Conservation (phyloP, 2,113 vertebrate species). For the Heloderma charlesbogerti region DNA sequence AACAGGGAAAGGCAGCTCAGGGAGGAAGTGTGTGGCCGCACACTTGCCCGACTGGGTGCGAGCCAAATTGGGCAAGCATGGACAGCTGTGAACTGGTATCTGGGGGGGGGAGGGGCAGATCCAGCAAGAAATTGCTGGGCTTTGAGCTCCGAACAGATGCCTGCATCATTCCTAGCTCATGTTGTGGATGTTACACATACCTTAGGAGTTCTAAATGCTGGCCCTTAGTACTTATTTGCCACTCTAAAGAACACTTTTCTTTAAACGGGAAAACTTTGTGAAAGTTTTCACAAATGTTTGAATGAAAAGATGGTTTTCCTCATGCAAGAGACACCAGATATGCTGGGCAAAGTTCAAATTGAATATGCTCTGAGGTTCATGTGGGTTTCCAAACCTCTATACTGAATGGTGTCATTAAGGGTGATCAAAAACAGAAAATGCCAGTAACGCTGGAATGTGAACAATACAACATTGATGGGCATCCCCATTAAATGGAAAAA, state of each 20-base stretch:
- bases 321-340: neutral
- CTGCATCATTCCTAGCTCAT: too few species aligned
- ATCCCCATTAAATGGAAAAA: conserved; percentile 31
- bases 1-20: too few species aligned
- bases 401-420: neutral
- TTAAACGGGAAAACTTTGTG: too few species aligned
- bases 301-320: neutral
- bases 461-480: conserved; percentile 31
- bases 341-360: neutral
- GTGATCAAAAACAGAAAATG: conserved; percentile 25
- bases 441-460: neutral
- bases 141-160: too few species aligned
- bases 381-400: neutral
- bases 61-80: too few species aligned
- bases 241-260: neutral
- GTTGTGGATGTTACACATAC: too few species aligned
- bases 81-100: too few species aligned
- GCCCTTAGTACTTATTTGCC: neutral
- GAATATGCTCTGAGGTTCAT: neutral
- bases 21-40: too few species aligned
- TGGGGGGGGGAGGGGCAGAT: too few species aligned
- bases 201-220: neutral
- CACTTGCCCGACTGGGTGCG: too few species aligned
- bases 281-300: neutral
- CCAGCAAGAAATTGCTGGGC: too few species aligned